A percentile compares a stretch with the other conserved stretches of the same genome.
Conservation (phyloP, 1,140 invertebrate species). For the Brachionus rubens region DNA sequence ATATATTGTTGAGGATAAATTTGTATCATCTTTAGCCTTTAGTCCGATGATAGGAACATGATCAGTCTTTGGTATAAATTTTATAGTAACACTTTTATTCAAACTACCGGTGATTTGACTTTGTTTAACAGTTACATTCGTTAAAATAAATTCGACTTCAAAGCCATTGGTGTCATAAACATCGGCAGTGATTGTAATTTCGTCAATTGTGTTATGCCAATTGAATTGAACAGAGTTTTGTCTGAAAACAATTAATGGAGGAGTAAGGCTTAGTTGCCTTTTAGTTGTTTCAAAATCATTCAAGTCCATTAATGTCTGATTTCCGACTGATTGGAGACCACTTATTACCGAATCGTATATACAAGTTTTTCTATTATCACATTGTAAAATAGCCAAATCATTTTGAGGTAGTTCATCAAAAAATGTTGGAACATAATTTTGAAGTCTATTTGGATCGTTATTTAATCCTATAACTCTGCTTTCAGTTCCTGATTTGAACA, state of each 20-base stretch:
- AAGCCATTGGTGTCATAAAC: background rate
- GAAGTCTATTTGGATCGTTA: background rate
- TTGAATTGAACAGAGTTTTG: background rate
- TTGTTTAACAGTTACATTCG: background rate
- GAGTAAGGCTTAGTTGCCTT: background rate
- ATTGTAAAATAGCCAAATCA: background rate
- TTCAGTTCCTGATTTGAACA: background rate
- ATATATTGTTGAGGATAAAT: background rate
- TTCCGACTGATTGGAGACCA: background rate
- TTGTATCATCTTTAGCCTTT: background rate
- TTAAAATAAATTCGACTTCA: background rate
- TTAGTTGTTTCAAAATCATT: background rate
- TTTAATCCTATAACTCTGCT: too few species aligned
- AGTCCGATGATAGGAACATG: background rate
- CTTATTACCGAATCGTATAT: background rate
- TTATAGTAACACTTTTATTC: background rate
- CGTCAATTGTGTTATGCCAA: background rate
- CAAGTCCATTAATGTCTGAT: background rate
- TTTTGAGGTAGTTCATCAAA: background rate
- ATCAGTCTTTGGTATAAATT: background rate
- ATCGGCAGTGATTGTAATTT: background rate
- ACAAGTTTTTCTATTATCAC: background rate
- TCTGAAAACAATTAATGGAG: background rate
- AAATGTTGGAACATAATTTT: conserved; percentile 1
- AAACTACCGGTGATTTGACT: background rate